These are phyloP conservation scores for Sinodicranocentrus sp. DNA, from an alignment of 2,888 invertebrate genomes.

Conservation along the genomic window DNA sequence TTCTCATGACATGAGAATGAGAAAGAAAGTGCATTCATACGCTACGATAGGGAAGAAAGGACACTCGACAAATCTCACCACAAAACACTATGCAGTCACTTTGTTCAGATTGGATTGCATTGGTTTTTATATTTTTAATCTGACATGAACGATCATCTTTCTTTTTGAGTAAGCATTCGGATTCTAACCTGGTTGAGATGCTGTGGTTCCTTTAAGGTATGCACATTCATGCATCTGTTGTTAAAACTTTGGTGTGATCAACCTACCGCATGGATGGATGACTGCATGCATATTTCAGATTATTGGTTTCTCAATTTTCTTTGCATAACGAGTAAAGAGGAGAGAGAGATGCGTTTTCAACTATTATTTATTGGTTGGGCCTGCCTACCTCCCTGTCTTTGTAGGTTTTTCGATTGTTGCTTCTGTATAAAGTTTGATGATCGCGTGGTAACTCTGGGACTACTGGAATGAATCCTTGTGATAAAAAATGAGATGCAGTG, in stretches of 20 bases:
- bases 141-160: not conserved
- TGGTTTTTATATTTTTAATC: not conserved
- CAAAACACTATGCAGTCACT: not conserved
- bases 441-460: not conserved
- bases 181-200: not conserved
- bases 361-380: slow-evolving; percentile 46
- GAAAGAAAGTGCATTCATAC: slow-evolving; percentile 14
- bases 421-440: not conserved
- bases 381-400: slow-evolving; percentile 42
- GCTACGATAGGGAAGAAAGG: too few species aligned
- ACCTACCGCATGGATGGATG: slow-evolving; percentile 49
- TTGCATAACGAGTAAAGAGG: not conserved
- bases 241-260: not conserved
- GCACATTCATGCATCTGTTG: slow-evolving; percentile 16
- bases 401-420: slow-evolving; percentile 33
- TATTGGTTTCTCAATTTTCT: slow-evolving; percentile 55
- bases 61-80: slow-evolving; percentile 1
- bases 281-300: slow-evolving; percentile 50
- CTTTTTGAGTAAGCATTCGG: not conserved
- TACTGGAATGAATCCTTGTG: not conserved
- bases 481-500: not conserved
- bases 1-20: not conserved
- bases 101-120: not conserved
- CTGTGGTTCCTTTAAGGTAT: slow-evolving; percentile 24
- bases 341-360: not conserved